Evolutionary conservation across 2,888 invertebrate genomes (phyloP), one percentile per base, ranked within the genome.

Genomic region (Podabrus alpinus): DNA sequence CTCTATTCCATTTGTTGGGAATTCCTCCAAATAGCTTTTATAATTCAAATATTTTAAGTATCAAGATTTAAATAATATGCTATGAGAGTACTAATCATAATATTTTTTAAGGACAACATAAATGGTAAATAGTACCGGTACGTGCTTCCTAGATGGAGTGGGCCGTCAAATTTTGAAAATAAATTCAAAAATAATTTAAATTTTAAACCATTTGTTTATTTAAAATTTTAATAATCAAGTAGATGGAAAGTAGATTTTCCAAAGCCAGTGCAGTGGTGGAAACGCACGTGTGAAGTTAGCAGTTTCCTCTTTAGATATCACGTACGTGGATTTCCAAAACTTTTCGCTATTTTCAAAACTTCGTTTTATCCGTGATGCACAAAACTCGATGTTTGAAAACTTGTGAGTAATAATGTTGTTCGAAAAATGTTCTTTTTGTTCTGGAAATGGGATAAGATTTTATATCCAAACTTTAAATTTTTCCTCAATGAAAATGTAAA

Each of bases 291-390:
- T 81, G 81, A 80, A 82, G 81, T 82, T 82, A 79, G 81, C 83
- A 82, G 80, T 81, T 82, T 81, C 80, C 81, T 79, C 78, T 78
- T 80, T 78, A 76, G 82, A 82, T 82, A 83, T 82, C 83, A 82
- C 82, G 82, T 82, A 80, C 79, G 74, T 78, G 81, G 79, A 76
- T 80, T 80, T 79, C 79, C 77, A 80, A 79, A 82, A 82, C 79
- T 82, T 82, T 77, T 71, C 77, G 75, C 79, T 79, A 80, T 81
- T 82, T 80, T 77, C 75, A 81, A 81, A 45, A 81, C 80, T 80
- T 80, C 79, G 79, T 79, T 80, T 80, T 79, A 79, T 79, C 77
- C 78, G 74, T 75, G 77, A 73, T 72, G 76, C 74, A 77, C 76
- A 77, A 77, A 64, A 77, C 74, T 77, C 71, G 76, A 69, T 77